Evolutionary conservation across 2,888 invertebrate species (phyloP), one percentile per base, ranked within the genome.

Genomic region (Macaria liturata): DNA sequence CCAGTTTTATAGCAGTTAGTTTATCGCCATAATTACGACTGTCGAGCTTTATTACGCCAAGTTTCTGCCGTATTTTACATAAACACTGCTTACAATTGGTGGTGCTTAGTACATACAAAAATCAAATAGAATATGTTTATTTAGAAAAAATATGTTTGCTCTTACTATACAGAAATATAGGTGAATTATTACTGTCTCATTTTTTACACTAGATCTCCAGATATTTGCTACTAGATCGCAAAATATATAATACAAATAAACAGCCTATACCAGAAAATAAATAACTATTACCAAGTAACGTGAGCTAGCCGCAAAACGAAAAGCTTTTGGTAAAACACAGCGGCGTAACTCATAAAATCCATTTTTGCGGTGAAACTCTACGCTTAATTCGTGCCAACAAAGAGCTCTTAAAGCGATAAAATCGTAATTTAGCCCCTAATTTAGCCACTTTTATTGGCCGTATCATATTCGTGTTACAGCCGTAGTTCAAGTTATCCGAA

Each of bases 401-500:
- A 53, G 52, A 48, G 53, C 51, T 20, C 43, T 49, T 45, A n/a
- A 30, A 32, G 46, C 53, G 60, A 66, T 66, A 61, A 63, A 64
- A 61, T 66, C 59, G 59, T 59, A 63, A 66, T 55, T 49, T 49
- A 49, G 47, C 42, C 55, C 61, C 58, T 63, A 63, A 66, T 68
- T 65, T 61, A 48, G 58, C 49, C 44, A 64, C 60, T 65, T 65
- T 61, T 57, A 62, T 54, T 54, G 54, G 58, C 54, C 55, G 59
- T 72, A 71, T 75, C 72, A 70, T 71, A 72, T 72, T 69, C 68
- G 59, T 69, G 63, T 73, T 69, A 76, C 74, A 71, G 67, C 64
- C 68, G 66, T 72, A 74, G 76, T 75, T 72, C 62, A 72, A 78
- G 67, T 78, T 76, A 69, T 74, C 61, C 70, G 63, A 73, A 78